These are phyloP conservation scores for Sinonovacula constricta DNA, from an alignment of 1,140 invertebrate genomes.

Conservation along the genomic window DNA sequence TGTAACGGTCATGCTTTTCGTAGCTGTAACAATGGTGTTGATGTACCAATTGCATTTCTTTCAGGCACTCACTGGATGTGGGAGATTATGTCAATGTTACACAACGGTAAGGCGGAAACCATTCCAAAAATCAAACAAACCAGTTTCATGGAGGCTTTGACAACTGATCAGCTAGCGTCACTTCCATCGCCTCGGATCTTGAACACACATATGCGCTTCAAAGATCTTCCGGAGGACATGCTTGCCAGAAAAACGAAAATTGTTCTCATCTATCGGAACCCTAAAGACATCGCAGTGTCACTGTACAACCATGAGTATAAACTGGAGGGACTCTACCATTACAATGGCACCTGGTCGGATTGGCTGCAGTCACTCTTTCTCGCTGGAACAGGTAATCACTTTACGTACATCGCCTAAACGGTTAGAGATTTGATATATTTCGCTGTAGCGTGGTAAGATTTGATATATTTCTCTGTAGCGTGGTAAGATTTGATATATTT, in stretches of 20 bases:
- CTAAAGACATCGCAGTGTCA: slow-evolving; percentile 48
- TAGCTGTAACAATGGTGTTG: too few species aligned
- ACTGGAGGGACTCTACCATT: slow-evolving; percentile 25
- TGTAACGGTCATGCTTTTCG: too few species aligned
- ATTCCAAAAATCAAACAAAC: slow-evolving; percentile 44
- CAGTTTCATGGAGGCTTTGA: slow-evolving; percentile 42
- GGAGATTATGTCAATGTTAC: slow-evolving; percentile 54
- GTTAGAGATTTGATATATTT: too few species aligned
- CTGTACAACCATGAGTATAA: slow-evolving; percentile 47
- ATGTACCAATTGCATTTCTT: too few species aligned
- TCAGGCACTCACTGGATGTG: slow-evolving; percentile 62
- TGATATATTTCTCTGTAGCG: too few species aligned
- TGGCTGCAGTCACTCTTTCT: slow-evolving; percentile 44
- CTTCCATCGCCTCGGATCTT: slow-evolving; percentile 53
- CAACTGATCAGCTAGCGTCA: slow-evolving; percentile 27
- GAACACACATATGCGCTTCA: slow-evolving; percentile 50
- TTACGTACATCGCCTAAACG: too few species aligned
- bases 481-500: too few species aligned
- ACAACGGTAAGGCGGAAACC: slow-evolving; percentile 47
- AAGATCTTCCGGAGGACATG: slow-evolving; percentile 46
- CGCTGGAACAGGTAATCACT: slow-evolving; percentile 38
- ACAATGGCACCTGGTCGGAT: slow-evolving; percentile 48
- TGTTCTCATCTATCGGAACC: slow-evolving; percentile 49
- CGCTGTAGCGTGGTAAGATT: too few species aligned
- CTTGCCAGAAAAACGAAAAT: slow-evolving; percentile 43